These are phyloP conservation scores for Tragelaphus strepsiceros DNA, from an alignment of 2,113 vertebrate species.

Conservation along the genomic window DNA sequence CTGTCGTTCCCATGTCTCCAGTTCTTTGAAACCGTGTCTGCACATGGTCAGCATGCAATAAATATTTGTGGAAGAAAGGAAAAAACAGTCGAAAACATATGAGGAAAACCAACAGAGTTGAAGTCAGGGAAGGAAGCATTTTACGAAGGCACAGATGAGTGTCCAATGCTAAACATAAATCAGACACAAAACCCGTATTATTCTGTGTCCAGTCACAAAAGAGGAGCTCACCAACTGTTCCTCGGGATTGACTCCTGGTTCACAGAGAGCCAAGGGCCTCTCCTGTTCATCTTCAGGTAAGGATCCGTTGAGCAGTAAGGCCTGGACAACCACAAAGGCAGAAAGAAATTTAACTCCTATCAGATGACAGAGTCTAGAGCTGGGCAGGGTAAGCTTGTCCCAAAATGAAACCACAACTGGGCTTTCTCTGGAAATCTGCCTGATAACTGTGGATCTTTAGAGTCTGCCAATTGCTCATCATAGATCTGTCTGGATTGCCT, in stretches of 20 bases:
- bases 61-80: background rate
- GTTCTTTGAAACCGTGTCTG: background rate
- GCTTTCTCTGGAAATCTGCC: background rate
- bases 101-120: background rate
- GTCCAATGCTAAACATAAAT: background rate
- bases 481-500: background rate
- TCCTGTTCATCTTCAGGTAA: constrained; percentile 94
- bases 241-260: constrained; percentile 85
- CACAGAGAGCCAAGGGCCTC: constrained; percentile 82
- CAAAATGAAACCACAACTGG: background rate
- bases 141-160: background rate
- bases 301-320: constrained; percentile 91
- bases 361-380: background rate
- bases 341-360: background rate
- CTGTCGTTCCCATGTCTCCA: background rate
- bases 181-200: background rate
- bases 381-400: background rate
- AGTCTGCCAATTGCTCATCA: background rate
- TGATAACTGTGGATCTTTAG: background rate
- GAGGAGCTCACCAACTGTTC: constrained; percentile 89
- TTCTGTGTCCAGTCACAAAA: background rate
- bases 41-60: background rate
- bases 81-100: background rate
- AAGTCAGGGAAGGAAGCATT: background rate
- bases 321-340: constrained; percentile 78